These are phyloP conservation scores for Scaptodrosophila lebanonensis DNA, from an alignment of 1,140 invertebrate species.

Conservation along the genomic window DNA sequence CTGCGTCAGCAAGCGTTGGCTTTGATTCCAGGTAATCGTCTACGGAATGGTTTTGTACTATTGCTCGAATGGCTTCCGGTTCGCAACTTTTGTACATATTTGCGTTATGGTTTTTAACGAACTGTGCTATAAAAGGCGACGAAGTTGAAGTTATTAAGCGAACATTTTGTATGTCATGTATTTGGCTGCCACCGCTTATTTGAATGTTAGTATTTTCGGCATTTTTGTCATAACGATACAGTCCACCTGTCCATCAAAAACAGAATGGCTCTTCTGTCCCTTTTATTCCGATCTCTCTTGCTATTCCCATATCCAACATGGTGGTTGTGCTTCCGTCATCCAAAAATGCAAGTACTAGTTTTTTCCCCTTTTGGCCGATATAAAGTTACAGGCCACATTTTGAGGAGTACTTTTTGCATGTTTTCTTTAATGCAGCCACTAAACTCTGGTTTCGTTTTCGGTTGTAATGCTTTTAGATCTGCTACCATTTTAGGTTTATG, in stretches of 20 bases:
- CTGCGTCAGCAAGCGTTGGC: conserved; percentile 32
- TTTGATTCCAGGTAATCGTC: conserved; percentile 68
- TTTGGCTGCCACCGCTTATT: neutral
- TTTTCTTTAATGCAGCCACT: too few relatives aligned
- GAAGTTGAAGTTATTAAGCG: neutral
- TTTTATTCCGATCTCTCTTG: too few relatives aligned
- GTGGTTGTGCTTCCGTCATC: too few relatives aligned
- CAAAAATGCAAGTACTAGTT: too few relatives aligned
- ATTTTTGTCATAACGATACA: neutral
- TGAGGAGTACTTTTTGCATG: too few relatives aligned
- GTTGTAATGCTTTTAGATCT: too few relatives aligned
- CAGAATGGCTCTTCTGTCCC: neutral
- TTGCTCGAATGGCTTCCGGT: conserved; percentile 45
- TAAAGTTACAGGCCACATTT: too few relatives aligned
- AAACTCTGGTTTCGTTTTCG: too few relatives aligned
- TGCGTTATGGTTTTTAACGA: conserved; percentile 40
- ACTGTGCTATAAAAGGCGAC: conserved; percentile 23
- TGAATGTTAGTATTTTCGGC: neutral
- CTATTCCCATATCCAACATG: too few relatives aligned
- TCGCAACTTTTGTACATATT: conserved; percentile 7
- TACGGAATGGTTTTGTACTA: conserved; percentile 63
- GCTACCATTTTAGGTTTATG: too few relatives aligned
- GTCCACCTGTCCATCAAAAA: neutral
- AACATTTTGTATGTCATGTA: neutral
- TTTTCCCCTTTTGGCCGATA: too few relatives aligned